These are phyloP conservation scores for Gnathonemus echidnorhynchus DNA, from an alignment of 2,113 vertebrate genomes.

Conservation along the genomic window DNA sequence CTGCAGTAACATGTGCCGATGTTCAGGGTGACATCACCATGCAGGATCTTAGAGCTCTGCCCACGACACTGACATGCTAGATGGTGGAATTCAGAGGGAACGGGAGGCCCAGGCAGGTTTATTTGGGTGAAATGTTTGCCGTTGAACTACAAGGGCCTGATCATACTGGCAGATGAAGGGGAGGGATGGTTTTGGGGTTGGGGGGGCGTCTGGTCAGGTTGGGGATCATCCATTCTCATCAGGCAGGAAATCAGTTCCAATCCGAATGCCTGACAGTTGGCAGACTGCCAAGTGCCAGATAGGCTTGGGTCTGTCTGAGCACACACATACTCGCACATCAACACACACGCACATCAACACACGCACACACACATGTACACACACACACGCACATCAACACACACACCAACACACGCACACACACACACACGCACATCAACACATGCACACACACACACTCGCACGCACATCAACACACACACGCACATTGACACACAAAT, in stretches of 20 bases:
- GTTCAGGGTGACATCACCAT: neutral
- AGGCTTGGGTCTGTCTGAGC: neutral
- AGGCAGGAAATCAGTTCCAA: slow-evolving; percentile 33
- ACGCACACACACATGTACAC: neutral
- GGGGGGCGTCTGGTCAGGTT: slow-evolving; percentile 9
- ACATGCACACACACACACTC: neutral
- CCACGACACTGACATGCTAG: neutral
- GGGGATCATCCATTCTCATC: slow-evolving; percentile 32
- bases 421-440: neutral
- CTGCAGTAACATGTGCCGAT: neutral
- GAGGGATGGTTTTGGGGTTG: neutral
- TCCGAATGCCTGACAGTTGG: slow-evolving; percentile 28
- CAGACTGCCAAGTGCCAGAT: slow-evolving; percentile 21
- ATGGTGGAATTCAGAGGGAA: slow-evolving; percentile 2
- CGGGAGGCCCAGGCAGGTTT: neutral
- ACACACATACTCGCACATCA: neutral
- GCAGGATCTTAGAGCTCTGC: neutral
- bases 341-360: neutral
- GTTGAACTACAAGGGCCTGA: neutral
- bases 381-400: neutral
- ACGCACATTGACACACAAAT: neutral
- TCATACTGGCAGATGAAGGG: neutral
- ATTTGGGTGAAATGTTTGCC: neutral
- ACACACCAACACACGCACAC: neutral
- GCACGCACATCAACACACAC: neutral